Evolutionary conservation across 2,888 invertebrate genomes (phyloP), one percentile per base, ranked within the genome.

Genomic region (Drosophila mayaguana): DNA sequence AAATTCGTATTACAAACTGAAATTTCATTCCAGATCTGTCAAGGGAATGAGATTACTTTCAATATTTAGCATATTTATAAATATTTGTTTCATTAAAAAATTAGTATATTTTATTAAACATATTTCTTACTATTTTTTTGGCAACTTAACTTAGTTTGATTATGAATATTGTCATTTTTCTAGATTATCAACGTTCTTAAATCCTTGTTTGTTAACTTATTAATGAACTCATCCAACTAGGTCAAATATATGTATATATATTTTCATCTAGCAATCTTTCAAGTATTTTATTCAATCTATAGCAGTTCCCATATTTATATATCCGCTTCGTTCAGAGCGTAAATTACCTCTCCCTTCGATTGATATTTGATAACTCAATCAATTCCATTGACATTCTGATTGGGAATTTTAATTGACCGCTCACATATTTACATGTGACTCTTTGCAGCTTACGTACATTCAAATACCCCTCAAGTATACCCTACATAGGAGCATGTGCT

Each of bases 361-460:
- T 20, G 20, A 12, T 11, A 40, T 16, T 40, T 14, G 28, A 38
- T 59, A 38, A 48, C 28, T 40, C 38, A 48, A 38, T 59, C 28
- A 59, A 16, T 25, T 48, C 28, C 5, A 16, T 38, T 48, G 48
- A 48, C 46, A 59, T 48, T 48, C 38, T 59, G 59, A 55, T 48
- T 54, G 12, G 11, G 36, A 36, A 42, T 55, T 50, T 25, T 14
- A n/a, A 67, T 38, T 56, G 16, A 54, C 14, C 16, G 16, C 38
- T 7, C 16, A 16, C 51, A 57, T 25, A 34, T 56, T 56, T 50
- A 38, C 28, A n/a, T 20, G 16, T 12, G 20, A 42, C n/a, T 28
- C 40, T 53, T 53, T 20, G 1, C 12, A 16, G 16, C 5, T 16
- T n/a, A 3, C n/a, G 7, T 8, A n/a, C n/a, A n/a, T 40, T n/a